Conservation (phyloP, 2,797 vertebrate genomes). For the Chelon auratus region DNA sequence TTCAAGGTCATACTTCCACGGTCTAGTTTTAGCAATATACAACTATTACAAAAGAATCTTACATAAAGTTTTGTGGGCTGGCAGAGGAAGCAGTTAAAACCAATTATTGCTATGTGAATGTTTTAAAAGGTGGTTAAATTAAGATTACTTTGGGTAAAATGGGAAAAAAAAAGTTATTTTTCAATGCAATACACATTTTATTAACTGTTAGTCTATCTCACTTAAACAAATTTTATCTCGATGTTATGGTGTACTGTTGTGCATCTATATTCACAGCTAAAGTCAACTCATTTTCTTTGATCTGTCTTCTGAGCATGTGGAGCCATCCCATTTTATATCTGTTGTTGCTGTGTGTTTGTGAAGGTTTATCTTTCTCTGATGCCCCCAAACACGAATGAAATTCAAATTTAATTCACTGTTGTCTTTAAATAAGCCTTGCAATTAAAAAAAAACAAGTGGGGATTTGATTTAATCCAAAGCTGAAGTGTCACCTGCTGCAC, state of each 20-base stretch:
- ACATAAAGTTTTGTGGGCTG: too few species aligned
- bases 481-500: conserved; percentile 12
- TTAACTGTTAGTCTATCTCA: not conserved
- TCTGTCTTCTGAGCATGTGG: not conserved
- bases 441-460: not conserved
- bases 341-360: not conserved
- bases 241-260: not conserved
- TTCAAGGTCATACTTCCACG: not conserved
- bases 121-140: not conserved
- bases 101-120: not conserved
- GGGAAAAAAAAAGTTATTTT: not conserved
- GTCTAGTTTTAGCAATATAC: not conserved
- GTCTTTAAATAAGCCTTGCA: conserved; percentile 6
- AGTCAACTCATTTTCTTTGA: not conserved
- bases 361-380: not conserved
- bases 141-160: not conserved
- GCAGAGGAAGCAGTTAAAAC: not conserved
- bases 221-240: not conserved
- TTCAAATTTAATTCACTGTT: not conserved
- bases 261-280: not conserved
- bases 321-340: not conserved
- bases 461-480: not conserved
- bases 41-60: not conserved
- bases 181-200: not conserved
- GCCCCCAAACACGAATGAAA: not conserved